Evolutionary conservation across 2,797 vertebrate species (phyloP).

Genomic region (Phataginus tricuspis): DNA sequence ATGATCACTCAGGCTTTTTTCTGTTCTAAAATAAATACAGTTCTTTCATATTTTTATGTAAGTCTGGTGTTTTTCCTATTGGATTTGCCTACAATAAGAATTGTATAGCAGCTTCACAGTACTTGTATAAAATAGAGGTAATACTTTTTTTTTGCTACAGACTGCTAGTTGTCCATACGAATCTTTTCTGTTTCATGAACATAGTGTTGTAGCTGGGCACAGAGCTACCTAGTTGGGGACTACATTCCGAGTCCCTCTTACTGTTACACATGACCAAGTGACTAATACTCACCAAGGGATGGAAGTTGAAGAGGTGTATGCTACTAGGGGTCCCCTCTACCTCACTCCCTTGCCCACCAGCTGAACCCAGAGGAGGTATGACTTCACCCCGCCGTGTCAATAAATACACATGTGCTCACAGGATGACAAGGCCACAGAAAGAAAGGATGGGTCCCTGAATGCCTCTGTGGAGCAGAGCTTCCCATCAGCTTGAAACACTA

Average conservation of each 20-base stretch:
- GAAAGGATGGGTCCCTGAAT: not conserved
- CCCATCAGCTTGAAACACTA: not conserved
- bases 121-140: not conserved
- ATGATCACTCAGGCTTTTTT: not conserved
- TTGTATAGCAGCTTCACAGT: not conserved
- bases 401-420: not conserved
- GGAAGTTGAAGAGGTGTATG: not conserved
- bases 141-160: not conserved
- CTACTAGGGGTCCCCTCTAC: not conserved
- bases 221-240: accelerated
- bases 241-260: not conserved
- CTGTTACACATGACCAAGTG: not conserved
- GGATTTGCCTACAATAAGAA: not conserved
- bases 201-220: not conserved
- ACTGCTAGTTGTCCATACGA: not conserved
- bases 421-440: accelerated
- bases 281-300: not conserved
- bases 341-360: not conserved
- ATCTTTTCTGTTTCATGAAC: not conserved
- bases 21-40: not conserved
- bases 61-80: not conserved
- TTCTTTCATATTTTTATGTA: not conserved
- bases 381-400: not conserved
- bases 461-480: not conserved
- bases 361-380: not conserved